These are phyloP conservation scores for Ceratothoa steindachneri DNA, from an alignment of 2,888 invertebrate species.

Conservation along the genomic window DNA sequence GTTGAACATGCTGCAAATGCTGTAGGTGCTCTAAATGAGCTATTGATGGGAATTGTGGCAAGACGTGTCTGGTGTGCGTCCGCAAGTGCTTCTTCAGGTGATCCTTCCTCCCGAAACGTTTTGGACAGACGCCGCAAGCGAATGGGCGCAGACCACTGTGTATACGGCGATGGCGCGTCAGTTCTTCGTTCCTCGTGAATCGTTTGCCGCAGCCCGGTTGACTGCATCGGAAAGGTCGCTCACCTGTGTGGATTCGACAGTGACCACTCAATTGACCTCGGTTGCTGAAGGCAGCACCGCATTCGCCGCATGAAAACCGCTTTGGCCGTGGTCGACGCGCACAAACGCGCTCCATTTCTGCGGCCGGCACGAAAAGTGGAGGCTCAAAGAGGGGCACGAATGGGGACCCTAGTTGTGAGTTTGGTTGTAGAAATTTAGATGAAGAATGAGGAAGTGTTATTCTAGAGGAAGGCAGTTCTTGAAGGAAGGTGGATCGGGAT, in stretches of 20 bases:
- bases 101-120: slow-evolving; percentile 73
- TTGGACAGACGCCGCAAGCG: slow-evolving; percentile 70
- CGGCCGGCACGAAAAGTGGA: slow-evolving; percentile 32
- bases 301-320: slow-evolving; percentile 62
- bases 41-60: slow-evolving; percentile 4
- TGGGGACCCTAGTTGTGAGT: neutral
- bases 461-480: no score
- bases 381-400: slow-evolving; percentile 28
- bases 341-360: slow-evolving; percentile 35
- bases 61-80: slow-evolving; percentile 30
- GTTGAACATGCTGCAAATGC: slow-evolving; percentile 11
- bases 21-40: neutral
- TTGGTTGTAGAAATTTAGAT: neutral
- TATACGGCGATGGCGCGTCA: slow-evolving; percentile 75
- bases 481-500: no score
- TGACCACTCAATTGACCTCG: slow-evolving; percentile 88
- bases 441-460: no score
- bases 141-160: slow-evolving; percentile 73
- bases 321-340: slow-evolving; percentile 52
- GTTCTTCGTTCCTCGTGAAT: slow-evolving; percentile 84
- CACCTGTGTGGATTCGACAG: slow-evolving; percentile 84
- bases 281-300: slow-evolving; percentile 87
- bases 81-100: slow-evolving; percentile 65
- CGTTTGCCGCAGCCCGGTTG: slow-evolving; percentile 72
- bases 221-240: slow-evolving; percentile 82